Conservation (phyloP, 2,888 invertebrate genomes). For the Diaphora mendica region DNA sequence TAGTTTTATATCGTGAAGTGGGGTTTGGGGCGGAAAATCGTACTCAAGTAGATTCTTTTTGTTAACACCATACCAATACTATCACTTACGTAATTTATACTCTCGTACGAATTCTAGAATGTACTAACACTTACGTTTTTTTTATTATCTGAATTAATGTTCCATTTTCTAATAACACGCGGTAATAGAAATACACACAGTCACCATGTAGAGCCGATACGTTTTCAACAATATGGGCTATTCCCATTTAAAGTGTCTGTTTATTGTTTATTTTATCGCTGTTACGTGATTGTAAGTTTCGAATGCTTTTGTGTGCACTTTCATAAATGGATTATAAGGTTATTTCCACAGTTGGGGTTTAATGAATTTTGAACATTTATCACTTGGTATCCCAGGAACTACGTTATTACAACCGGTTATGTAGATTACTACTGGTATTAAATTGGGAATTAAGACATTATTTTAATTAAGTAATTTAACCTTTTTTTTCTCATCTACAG, state of each 20-base stretch:
- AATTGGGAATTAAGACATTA: neutral
- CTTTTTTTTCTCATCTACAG: neutral
- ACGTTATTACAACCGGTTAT: constrained; percentile 14
- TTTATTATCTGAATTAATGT: constrained; percentile 5
- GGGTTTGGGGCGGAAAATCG: neutral
- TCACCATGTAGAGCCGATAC: constrained; percentile 17
- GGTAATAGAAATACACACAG: constrained; percentile 2
- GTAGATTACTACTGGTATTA: constrained; percentile 10
- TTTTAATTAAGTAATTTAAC: neutral
- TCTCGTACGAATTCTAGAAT: too few species aligned
- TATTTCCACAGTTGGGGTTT: too few species aligned
- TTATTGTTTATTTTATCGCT: constrained; percentile 30
- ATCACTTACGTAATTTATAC: too few species aligned
- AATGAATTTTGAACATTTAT: constrained; percentile 40
- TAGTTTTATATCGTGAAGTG: neutral
- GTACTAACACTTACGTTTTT: neutral
- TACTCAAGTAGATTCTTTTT: neutral
- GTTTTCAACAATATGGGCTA: constrained; percentile 32
- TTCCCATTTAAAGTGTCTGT: constrained; percentile 27
- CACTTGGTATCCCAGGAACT: constrained; percentile 18
- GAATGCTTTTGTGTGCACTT: constrained; percentile 13
- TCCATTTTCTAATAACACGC: neutral
- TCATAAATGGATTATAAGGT: constrained; percentile 1
- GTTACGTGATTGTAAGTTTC: constrained; percentile 35
- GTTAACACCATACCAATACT: neutral